Evolutionary conservation across 2,797 vertebrate species (phyloP).

Genomic region (Synaphobranchus kaupii): DNA sequence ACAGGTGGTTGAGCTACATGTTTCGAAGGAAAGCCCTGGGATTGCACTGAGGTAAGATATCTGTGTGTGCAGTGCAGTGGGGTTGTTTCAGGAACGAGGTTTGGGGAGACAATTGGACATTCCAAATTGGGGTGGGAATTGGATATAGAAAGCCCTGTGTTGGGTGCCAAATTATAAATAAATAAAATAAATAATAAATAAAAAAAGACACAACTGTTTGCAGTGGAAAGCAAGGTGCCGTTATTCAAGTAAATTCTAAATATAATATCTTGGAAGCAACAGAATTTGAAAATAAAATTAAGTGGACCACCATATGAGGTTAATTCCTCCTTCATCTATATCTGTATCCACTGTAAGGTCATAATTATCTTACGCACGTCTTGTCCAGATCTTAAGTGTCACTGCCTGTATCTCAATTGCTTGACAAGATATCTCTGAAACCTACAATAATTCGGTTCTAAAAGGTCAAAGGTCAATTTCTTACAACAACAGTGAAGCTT

Average conservation of each 20-base stretch:
- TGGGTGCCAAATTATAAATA: no score
- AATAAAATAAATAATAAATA: no score
- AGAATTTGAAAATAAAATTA: slow-evolving; percentile 6
- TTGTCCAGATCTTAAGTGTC: neutral
- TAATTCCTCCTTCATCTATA: neutral
- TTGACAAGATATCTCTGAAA: neutral
- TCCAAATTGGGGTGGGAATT: no score
- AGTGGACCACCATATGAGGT: neutral
- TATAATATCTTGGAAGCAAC: neutral
- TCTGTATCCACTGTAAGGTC: neutral
- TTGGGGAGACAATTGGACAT: no score
- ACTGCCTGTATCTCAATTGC: neutral
- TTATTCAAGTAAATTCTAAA: neutral
- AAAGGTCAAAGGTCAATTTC: neutral
- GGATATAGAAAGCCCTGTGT: no score
- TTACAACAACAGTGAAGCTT: neutral
- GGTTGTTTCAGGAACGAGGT: no score
- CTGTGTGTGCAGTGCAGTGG: no score
- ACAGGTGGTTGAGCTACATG: no score
- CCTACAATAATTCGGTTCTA: neutral
- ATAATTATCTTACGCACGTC: neutral
- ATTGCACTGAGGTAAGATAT: no score
- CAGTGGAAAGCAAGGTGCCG: neutral
- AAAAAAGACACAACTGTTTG: neutral
- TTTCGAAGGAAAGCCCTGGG: no score